Conservation (phyloP, 2,888 invertebrate species). For the Tenthredo notha region DNA sequence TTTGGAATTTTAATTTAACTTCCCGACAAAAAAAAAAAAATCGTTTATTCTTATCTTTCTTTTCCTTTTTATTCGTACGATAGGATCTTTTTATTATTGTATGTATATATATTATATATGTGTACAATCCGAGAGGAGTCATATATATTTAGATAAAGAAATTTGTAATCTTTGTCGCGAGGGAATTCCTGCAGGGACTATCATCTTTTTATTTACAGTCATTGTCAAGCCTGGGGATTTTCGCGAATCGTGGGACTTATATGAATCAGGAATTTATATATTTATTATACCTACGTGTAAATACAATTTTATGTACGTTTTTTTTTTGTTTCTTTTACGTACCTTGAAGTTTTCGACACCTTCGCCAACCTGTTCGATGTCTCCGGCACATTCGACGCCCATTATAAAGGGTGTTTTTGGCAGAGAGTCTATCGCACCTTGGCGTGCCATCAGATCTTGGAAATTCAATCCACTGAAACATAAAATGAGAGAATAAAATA, state of each 20-base stretch:
- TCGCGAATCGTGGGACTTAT: neutral
- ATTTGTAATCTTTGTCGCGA: neutral
- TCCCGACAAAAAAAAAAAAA: neutral
- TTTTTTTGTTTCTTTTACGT: conserved; percentile 65
- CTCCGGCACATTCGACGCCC: conserved; percentile 94
- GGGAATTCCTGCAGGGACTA: neutral
- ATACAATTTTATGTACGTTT: neutral
- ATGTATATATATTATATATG: neutral
- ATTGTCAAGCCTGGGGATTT: neutral
- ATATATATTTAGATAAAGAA: neutral
- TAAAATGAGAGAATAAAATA: no score
- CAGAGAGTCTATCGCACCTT: conserved; percentile 92
- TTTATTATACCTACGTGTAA: neutral
- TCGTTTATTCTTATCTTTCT: neutral
- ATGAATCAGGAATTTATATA: neutral
- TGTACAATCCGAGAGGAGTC: neutral
- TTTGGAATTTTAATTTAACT: neutral
- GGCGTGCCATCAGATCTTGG: conserved; percentile 93
- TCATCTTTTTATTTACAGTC: conserved; percentile 16
- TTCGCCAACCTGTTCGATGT: conserved; percentile 89
- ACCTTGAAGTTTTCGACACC: conserved; percentile 90
- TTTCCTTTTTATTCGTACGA: neutral
- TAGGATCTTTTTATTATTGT: neutral
- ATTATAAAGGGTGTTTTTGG: conserved; percentile 95
- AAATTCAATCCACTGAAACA: conserved; percentile 92